A percentile compares a stretch with the other conserved stretches of the same genome.
Conservation (phyloP, 2,113 vertebrate species). For the Oncorhynchus kisutch region DNA sequence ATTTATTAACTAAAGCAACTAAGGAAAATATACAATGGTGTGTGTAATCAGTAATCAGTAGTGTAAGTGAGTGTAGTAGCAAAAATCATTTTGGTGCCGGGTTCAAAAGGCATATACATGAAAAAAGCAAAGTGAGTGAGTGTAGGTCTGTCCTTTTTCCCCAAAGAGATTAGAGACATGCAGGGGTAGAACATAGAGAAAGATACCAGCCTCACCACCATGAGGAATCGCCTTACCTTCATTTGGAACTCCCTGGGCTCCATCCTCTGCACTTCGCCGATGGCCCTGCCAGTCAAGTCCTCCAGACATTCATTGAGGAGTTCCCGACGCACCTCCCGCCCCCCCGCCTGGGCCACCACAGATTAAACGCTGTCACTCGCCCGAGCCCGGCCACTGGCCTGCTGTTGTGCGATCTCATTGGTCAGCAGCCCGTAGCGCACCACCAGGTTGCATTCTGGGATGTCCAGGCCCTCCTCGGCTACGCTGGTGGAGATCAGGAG, state of each 20-base stretch:
- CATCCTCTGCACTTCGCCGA: conserved; percentile 79
- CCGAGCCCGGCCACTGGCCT: conserved; percentile 88
- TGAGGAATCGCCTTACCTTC: conserved; percentile 47
- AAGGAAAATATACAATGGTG: too few species aligned
- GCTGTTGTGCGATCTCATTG: conserved; percentile 90
- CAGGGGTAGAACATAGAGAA: too few species aligned
- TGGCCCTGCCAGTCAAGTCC: conserved; percentile 74
- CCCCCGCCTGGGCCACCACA: conserved; percentile 76
- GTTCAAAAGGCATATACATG: too few species aligned
- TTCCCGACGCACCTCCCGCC: conserved; percentile 79
- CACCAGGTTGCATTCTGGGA: conserved; percentile 85
- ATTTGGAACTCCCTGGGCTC: conserved; percentile 52
- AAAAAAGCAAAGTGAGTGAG: too few species aligned
- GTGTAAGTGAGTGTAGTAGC: too few species aligned
- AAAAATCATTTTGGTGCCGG: background rate
- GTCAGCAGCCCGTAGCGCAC: conserved; percentile 92
- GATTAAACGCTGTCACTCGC: conserved; percentile 82
- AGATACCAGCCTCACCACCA: background rate
- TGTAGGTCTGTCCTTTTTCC: too few species aligned
- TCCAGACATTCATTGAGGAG: conserved; percentile 79
- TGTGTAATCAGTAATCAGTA: too few species aligned
- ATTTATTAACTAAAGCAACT: too few species aligned
- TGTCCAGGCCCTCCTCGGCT: conserved; percentile 90
- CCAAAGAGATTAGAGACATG: too few species aligned
- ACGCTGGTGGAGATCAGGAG: conserved; percentile 91